Evolutionary conservation across 2,888 invertebrate species (phyloP), one percentile per base, ranked within the genome.

Genomic region (Ormyrus rosae): DNA sequence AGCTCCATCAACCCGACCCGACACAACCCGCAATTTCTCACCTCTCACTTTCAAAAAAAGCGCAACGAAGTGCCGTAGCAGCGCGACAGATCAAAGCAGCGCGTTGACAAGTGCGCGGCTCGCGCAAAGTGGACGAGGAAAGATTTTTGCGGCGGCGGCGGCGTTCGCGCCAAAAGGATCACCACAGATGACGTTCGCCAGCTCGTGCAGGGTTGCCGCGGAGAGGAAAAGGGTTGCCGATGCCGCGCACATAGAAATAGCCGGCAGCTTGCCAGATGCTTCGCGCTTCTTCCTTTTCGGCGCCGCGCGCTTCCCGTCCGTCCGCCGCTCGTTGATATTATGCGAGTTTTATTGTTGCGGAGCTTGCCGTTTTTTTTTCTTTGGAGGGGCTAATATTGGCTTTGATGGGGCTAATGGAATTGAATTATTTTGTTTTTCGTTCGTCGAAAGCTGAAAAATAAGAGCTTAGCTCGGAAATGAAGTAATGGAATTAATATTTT

Each of bases 231-330:
- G 83, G 83, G 77, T 81, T 72, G 83, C 82, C 76, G 84, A 83
- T 84, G 83, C 82, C 78, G 69, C 80, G 81, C 19, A 46, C 50
- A 84, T 85, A 86, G 86, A 85, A 86, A 87, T 85, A 86, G 86
- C 85, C 86, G 85, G 82, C 85, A 85, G 86, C 84, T 84, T 85
- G 86, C 86, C 88, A 88, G 87, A 87, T 87, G 86, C 85, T 84
- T 84, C 85, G 53, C 11, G 8, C 58, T 6, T 13, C 48, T 71
- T 60, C 13, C 50, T 72, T 67, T 67, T 61, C 53, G 19, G n/a
- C 64, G 11, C 5, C 11, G 45, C 50, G 1, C 48, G 6, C 60
- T 11, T 50, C 50, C 8, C 10, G 50, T 10, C 55, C 45, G 7
- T n/a, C 50, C 50, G 19, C 8, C 45, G 50, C 83, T 84, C 56